These are phyloP conservation scores for Cepaea nemoralis DNA, from an alignment of 1,140 invertebrate species.

Conservation along the genomic window DNA sequence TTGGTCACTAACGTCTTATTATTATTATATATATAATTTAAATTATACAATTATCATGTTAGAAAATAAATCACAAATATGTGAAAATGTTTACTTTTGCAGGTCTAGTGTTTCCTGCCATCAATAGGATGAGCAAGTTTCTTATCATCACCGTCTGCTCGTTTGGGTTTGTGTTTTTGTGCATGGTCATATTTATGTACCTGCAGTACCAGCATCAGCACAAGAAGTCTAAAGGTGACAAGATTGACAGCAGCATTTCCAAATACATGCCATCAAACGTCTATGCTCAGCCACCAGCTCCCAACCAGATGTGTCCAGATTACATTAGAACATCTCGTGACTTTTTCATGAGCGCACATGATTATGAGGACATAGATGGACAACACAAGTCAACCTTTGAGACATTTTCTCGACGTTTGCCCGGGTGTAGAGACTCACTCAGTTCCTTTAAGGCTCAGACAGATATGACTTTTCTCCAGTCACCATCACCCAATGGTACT, in stretches of 20 bases:
- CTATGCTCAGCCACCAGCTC: slow-evolving; percentile 56
- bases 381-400: slow-evolving; percentile 42
- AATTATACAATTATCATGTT: too few relatives aligned
- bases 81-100: slow-evolving; percentile 38
- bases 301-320: slow-evolving; percentile 49
- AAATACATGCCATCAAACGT: slow-evolving; percentile 54
- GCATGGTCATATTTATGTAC: slow-evolving; percentile 60
- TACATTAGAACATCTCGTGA: slow-evolving; percentile 49
- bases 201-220: slow-evolving; percentile 57
- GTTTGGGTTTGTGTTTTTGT: slow-evolving; percentile 60
- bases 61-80: too few relatives aligned
- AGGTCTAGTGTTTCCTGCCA: slow-evolving; percentile 55
- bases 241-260: slow-evolving; percentile 45
- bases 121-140: slow-evolving; percentile 61
- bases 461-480: slow-evolving; percentile 46
- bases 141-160: slow-evolving; percentile 60
- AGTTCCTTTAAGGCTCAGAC: slow-evolving; percentile 46
- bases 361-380: slow-evolving; percentile 59
- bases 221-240: slow-evolving; percentile 44
- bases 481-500: slow-evolving; percentile 40
- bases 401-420: slow-evolving; percentile 38
- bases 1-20: too few relatives aligned
- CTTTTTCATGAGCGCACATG: slow-evolving; percentile 53
- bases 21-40: too few relatives aligned
- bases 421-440: slow-evolving; percentile 46